A percentile compares a stretch with the other conserved stretches of the same genome.
These are phyloP conservation scores for Drosophila mayaguana DNA, from an alignment of 2,888 invertebrate genomes.

Conservation along the genomic window DNA sequence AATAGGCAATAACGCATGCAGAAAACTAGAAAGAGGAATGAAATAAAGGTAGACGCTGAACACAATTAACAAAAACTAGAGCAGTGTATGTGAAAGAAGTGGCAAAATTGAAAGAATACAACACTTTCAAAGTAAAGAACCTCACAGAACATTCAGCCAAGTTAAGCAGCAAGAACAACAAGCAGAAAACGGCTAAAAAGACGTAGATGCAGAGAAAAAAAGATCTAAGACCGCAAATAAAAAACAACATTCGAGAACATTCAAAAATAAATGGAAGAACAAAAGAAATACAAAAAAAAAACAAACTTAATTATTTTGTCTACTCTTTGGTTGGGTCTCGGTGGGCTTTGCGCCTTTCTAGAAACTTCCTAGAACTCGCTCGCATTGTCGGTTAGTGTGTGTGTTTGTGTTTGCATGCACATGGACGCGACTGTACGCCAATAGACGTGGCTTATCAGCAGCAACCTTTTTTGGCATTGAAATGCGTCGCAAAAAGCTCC, in stretches of 20 bases:
- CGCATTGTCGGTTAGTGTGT: background rate
- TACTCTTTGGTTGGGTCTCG: constrained; percentile 20
- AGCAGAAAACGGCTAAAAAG: constrained; percentile 32
- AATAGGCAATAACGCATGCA: constrained; percentile 30
- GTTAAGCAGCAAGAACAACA: constrained; percentile 13
- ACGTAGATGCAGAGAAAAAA: constrained; percentile 22
- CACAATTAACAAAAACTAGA: constrained; percentile 31
- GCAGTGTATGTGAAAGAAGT: constrained; percentile 27
- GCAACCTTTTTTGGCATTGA: background rate
- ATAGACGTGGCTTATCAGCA: constrained; percentile 30
- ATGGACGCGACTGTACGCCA: constrained; percentile 48
- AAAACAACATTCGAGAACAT: constrained; percentile 68
- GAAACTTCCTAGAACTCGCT: constrained; percentile 26
- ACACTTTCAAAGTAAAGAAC: constrained; percentile 26
- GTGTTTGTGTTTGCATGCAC: background rate
- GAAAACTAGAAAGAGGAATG: background rate
- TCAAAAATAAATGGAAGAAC: constrained; percentile 71
- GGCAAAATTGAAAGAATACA: constrained; percentile 27
- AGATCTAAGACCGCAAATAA: constrained; percentile 11
- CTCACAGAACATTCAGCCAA: constrained; percentile 3
- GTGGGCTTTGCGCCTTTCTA: constrained; percentile 23
- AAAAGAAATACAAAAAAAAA: constrained; percentile 58
- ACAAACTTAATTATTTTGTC: constrained; percentile 28
- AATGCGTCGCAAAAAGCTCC: constrained; percentile 15
- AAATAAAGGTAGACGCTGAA: constrained; percentile 24